Conservation (phyloP, 2,113 vertebrate species). For the Oreochromis niloticus region DNA sequence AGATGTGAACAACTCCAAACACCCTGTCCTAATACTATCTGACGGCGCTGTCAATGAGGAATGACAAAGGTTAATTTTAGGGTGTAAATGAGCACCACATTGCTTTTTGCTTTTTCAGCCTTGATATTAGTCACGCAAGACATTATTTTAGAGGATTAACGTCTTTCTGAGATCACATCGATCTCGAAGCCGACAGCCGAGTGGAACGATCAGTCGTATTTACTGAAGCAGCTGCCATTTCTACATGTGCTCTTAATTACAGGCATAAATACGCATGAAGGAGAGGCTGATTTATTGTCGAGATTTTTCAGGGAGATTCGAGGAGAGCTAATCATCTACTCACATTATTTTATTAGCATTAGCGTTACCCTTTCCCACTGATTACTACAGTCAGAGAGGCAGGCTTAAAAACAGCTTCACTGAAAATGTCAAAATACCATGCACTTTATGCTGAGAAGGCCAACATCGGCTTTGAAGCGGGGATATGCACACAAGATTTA, state of each 20-base stretch:
- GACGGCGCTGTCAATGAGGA: background rate
- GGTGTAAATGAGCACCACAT: background rate
- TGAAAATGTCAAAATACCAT: background rate
- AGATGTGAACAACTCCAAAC: background rate
- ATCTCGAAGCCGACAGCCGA: background rate
- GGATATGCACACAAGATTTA: background rate
- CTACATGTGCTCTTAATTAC: slow-evolving; percentile 74
- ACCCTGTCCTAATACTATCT: background rate
- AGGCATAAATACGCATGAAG: slow-evolving; percentile 47
- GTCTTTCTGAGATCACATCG: slow-evolving; percentile 17
- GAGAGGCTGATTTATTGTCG: slow-evolving; percentile 68
- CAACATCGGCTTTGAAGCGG: background rate
- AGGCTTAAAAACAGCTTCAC: background rate
- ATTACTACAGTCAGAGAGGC: slow-evolving; percentile 54
- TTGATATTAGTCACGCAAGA: background rate
- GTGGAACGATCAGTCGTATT: background rate
- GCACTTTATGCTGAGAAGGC: background rate
- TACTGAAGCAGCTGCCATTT: slow-evolving; percentile 15
- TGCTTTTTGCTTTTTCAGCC: background rate
- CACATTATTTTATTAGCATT: slow-evolving; percentile 76
- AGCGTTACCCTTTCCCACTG: slow-evolving; percentile 61
- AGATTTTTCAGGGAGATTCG: slow-evolving; percentile 59
- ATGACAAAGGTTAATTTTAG: background rate
- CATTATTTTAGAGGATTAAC: slow-evolving; percentile 14
- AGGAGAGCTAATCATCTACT: slow-evolving; percentile 70